A percentile compares a stretch with the other conserved stretches of the same genome.
Conservation (phyloP, 53 echinoderm and acorn worm species). For the Zoroaster sp. region DNA sequence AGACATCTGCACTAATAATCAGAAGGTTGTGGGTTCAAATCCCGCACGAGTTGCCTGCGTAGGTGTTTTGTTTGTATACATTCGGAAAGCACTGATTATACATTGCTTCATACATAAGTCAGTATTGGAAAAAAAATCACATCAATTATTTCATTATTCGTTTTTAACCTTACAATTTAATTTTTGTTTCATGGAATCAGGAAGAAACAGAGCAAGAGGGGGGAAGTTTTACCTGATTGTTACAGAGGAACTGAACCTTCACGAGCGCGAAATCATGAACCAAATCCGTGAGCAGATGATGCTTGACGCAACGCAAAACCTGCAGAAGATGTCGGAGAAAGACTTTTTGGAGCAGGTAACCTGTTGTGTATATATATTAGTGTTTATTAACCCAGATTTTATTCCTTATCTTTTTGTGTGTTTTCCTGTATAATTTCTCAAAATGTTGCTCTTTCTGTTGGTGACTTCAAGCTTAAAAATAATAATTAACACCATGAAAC, state of each 20-base stretch:
- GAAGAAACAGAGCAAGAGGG: constrained; percentile 82
- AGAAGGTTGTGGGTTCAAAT: too few relatives aligned
- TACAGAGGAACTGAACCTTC: constrained; percentile 69
- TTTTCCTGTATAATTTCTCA: too few relatives aligned
- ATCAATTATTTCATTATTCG: too few relatives aligned
- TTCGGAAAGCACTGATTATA: background rate
- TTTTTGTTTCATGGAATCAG: constrained; percentile 10
- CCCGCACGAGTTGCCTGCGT: too few relatives aligned
- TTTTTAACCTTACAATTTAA: too few relatives aligned
- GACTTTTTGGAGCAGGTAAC: constrained; percentile 59
- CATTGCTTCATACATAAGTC: background rate
- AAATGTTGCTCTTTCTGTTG: too few relatives aligned
- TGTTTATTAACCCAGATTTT: background rate
- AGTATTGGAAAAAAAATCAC: too few relatives aligned
- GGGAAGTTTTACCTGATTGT: constrained; percentile 79
- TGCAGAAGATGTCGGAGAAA: constrained; percentile 52
- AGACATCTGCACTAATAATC: too few relatives aligned
- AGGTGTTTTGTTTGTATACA: background rate
- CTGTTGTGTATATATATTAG: too few relatives aligned
- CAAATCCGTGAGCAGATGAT: constrained; percentile 81
- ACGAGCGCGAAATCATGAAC: constrained; percentile 75
- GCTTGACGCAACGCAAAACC: constrained; percentile 59
- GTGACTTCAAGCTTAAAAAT: too few relatives aligned
- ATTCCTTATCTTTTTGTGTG: background rate
- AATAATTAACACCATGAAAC: too few relatives aligned